A percentile compares a stretch with the other conserved stretches of the same genome.
These are phyloP conservation scores for Chiloscyllium plagiosum DNA, from an alignment of 2,113 vertebrate genomes.

Conservation along the genomic window DNA sequence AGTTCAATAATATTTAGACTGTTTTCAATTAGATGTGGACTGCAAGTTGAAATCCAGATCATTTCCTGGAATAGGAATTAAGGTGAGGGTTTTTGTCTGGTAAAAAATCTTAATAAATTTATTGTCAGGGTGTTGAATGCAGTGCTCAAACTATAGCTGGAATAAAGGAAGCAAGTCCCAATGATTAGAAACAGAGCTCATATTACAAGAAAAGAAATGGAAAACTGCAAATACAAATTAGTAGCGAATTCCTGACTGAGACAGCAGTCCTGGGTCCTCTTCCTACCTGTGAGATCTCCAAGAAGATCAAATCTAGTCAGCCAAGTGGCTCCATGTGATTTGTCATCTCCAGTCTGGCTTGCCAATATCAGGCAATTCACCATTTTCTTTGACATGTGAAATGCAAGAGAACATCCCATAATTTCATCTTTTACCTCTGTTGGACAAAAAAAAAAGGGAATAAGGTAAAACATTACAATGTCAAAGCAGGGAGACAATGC, in stretches of 20 bases:
- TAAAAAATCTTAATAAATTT: neutral
- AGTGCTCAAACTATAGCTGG: neutral
- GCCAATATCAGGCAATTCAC: neutral
- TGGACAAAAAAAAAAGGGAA: neutral
- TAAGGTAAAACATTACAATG: neutral
- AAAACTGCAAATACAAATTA: neutral
- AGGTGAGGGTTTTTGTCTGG: neutral
- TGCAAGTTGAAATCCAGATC: neutral
- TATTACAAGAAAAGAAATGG: neutral
- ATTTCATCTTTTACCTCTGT: constrained; percentile 4
- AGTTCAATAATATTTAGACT: neutral
- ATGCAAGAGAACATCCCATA: neutral
- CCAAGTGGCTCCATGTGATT: neutral
- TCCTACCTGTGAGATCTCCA: neutral
- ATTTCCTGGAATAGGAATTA: neutral
- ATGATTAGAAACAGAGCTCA: neutral
- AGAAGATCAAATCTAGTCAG: neutral
- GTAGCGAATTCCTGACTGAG: neutral
- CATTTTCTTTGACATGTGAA: neutral
- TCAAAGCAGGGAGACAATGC: neutral
- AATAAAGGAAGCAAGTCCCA: neutral
- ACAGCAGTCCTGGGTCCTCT: neutral
- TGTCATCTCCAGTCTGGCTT: neutral
- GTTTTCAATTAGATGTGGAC: neutral
- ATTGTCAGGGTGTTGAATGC: neutral